Conservation (phyloP, 2,113 vertebrate genomes). For the Upupa epops region DNA sequence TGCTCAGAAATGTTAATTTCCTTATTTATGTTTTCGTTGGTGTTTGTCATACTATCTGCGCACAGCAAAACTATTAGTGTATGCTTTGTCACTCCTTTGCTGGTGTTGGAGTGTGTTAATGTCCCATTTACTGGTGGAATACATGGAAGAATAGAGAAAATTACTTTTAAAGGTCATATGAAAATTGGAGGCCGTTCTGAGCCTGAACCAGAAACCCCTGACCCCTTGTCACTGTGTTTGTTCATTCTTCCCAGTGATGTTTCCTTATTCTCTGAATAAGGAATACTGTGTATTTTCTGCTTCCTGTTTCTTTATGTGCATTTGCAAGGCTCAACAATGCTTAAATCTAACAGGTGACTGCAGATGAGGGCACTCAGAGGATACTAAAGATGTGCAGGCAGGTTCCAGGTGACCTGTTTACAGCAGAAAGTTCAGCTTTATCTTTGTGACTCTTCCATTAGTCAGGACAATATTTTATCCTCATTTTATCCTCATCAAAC, state of each 20-base stretch:
- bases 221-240: background rate
- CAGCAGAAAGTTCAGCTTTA: background rate
- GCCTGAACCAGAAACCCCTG: background rate
- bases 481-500: background rate
- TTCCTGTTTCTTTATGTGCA: background rate
- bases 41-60: background rate
- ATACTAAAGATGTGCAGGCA: background rate
- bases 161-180: fast-evolving
- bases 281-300: background rate
- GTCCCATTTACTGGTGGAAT: background rate
- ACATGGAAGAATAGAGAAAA: background rate
- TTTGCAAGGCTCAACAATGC: background rate
- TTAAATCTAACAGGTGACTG: background rate
- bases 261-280: background rate
- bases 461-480: background rate
- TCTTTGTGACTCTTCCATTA: background rate
- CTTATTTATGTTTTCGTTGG: background rate
- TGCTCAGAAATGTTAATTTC: background rate
- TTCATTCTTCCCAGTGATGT: background rate
- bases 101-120: background rate
- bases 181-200: background rate
- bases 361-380: background rate
- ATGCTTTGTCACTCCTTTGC: background rate
- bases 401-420: background rate
- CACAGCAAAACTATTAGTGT: background rate